Base-by-base conservation (phyloP, 2,797 vertebrate genomes). In the Rhinophrynus dorsalis region DNA sequence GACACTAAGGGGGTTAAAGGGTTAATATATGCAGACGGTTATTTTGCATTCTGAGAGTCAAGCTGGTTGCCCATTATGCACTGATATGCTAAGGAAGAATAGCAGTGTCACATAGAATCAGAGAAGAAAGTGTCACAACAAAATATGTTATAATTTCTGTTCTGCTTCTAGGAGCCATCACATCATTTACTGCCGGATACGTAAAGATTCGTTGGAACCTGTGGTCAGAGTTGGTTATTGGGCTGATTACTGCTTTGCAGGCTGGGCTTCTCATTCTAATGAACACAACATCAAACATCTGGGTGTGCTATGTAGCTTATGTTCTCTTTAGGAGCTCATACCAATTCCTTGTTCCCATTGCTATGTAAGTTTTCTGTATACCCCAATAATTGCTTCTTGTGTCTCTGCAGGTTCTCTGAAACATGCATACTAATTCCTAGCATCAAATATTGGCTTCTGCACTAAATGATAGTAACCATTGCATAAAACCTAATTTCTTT, bases 271-370 rank as follows among this genome's bases (percentile, higher is more conserved):
- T 99, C 15, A 85, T 96, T 5, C 80, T 97, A 64, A 95, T 97
- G 93, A 76, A 77, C 40, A 82, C 30, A 15, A 93, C 92, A 0
- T 0, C 2, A 3, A 76, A 85, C 77, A 94, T 99, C 62, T 98
- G 96, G 96, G 47, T 94, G 11, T 99, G 95, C 85, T 99, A 99
- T 0, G 0, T 35, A 0, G 56, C 91, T 68, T 97, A 94, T 0
- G 65, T 91, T 26, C 76, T 99, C 52, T 99, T 99, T 85, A 90
- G 93, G 0, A 81, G 94, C n/a, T 88, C 92, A 79, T 88, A 99
- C 84, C 97, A 99, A 88, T 96, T 98, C 74, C 89, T 99, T 63
- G 94, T 99, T 74, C 96, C 97, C 9, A 90, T 99, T 0, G 97
- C 96, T 69, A 97, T 90, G 97, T 99, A 77, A 87, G 96, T 93